These are phyloP conservation scores for Ceratotherium simum DNA, from an alignment of 2,113 vertebrate genomes.

Conservation along the genomic window DNA sequence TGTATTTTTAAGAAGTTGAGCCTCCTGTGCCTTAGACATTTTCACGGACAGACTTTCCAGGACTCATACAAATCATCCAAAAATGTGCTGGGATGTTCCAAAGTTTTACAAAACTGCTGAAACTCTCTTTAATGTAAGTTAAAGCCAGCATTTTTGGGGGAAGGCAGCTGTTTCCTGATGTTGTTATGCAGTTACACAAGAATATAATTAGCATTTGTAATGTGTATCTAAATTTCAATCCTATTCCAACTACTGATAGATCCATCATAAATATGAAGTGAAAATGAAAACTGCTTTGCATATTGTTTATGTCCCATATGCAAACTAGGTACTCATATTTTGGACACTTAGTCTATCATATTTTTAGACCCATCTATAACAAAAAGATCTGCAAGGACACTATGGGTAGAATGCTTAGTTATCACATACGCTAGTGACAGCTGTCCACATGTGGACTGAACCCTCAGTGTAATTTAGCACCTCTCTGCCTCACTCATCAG, in stretches of 20 bases:
- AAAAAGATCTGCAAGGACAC: background rate
- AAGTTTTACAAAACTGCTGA: conserved; percentile 75
- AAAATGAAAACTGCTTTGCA: conserved; percentile 66
- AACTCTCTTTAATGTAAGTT: conserved; percentile 64
- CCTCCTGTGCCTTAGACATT: background rate
- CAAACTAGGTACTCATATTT: conserved; percentile 21
- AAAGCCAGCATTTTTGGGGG: conserved; percentile 60
- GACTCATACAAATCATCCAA: conserved; percentile 4
- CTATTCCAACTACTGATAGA: conserved; percentile 60
- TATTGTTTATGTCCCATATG: conserved; percentile 46
- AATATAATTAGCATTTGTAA: conserved; percentile 76
- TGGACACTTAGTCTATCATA: conserved; percentile 7
- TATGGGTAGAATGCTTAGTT: background rate
- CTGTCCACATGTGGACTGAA: background rate
- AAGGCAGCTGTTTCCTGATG: conserved; percentile 76
- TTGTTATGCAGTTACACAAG: conserved; percentile 52
- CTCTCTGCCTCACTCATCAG: background rate
- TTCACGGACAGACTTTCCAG: background rate
- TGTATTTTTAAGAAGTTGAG: conserved; percentile 35
- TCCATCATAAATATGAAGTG: conserved; percentile 48
- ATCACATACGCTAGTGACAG: background rate
- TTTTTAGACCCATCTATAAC: background rate
- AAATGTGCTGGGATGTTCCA: conserved; percentile 8
- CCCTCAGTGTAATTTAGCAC: background rate
- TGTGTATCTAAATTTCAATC: conserved; percentile 67